Conservation (phyloP, 2,113 vertebrate species). For the Tauraco erythrolophus region DNA sequence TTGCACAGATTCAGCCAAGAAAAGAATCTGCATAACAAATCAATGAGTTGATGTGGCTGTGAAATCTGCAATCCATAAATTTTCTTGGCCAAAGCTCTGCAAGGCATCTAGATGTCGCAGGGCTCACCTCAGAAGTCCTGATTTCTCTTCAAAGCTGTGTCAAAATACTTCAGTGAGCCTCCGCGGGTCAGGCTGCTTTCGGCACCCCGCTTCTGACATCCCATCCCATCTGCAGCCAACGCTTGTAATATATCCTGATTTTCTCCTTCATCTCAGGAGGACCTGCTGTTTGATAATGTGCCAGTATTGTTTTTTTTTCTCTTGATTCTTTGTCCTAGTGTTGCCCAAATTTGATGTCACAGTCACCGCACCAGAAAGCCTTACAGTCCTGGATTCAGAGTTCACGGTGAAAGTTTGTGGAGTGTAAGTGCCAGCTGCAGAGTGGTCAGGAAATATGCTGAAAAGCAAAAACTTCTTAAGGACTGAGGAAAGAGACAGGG, state of each 20-base stretch:
- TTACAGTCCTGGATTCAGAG: slow-evolving; percentile 57
- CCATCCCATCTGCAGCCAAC: not conserved
- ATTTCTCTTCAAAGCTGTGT: not conserved
- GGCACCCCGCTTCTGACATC: not conserved
- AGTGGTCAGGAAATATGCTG: not conserved
- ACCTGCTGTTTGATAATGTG: not conserved
- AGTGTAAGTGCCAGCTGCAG: slow-evolving; percentile 45
- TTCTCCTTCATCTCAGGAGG: not conserved
- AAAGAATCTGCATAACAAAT: not conserved
- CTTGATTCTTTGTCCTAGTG: slow-evolving; percentile 29
- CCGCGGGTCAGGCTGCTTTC: not conserved
- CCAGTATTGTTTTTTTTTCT: fast-evolving
- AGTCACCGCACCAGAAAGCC: slow-evolving; percentile 31
- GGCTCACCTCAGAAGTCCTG: not conserved
- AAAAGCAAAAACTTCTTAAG: not conserved
- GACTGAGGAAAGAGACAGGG: not conserved
- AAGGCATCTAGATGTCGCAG: not conserved
- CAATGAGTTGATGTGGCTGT: not conserved
- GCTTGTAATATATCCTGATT: not conserved
- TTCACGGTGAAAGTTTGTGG: slow-evolving; percentile 53
- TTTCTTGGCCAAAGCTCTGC: not conserved
- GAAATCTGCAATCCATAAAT: not conserved
- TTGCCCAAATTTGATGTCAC: slow-evolving; percentile 66
- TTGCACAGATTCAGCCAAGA: not conserved
- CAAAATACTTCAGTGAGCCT: not conserved